Conservation (phyloP, 1,140 invertebrate species). For the Euwallacea similis region DNA sequence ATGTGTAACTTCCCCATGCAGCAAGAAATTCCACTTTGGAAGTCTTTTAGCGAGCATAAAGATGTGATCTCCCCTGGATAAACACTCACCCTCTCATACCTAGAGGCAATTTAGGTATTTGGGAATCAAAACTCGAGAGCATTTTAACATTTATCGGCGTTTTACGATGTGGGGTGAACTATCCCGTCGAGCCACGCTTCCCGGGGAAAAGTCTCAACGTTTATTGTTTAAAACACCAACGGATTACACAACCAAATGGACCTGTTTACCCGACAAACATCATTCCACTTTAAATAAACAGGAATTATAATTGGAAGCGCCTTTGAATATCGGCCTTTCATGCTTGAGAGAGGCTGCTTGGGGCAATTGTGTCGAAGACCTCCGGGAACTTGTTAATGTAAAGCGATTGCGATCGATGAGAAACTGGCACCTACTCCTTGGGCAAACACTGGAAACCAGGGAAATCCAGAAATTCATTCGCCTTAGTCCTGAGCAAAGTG, state of each 20-base stretch:
- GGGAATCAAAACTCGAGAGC: slow-evolving; percentile 10
- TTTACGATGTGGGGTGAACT: too few species aligned
- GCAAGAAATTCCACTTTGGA: slow-evolving; percentile 11
- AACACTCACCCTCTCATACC: slow-evolving; percentile 7
- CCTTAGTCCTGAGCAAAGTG: slow-evolving; percentile 7
- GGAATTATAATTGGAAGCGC: slow-evolving; percentile 25
- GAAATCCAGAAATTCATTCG: slow-evolving; percentile 16
- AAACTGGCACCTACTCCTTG: not conserved
- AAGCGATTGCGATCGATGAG: not conserved
- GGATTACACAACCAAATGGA: slow-evolving; percentile 15
- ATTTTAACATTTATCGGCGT: slow-evolving; percentile 7
- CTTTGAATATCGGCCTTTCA: slow-evolving; percentile 24
- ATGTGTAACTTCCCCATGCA: not conserved
- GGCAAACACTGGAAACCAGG: not conserved
- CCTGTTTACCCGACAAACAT: slow-evolving; percentile 17
- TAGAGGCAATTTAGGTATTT: slow-evolving; percentile 17
- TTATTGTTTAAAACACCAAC: not conserved
- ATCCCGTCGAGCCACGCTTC: too few species aligned
- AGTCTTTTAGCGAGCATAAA: slow-evolving; percentile 24
- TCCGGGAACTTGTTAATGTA: slow-evolving; percentile 18
- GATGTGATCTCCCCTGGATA: slow-evolving; percentile 15
- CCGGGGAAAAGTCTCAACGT: too few species aligned
- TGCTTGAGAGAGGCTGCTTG: slow-evolving; percentile 12
- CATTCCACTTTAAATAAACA: slow-evolving; percentile 21
- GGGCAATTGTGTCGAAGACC: slow-evolving; percentile 15